Conservation (phyloP, 2,113 vertebrate species). For the Carassius auratus region DNA sequence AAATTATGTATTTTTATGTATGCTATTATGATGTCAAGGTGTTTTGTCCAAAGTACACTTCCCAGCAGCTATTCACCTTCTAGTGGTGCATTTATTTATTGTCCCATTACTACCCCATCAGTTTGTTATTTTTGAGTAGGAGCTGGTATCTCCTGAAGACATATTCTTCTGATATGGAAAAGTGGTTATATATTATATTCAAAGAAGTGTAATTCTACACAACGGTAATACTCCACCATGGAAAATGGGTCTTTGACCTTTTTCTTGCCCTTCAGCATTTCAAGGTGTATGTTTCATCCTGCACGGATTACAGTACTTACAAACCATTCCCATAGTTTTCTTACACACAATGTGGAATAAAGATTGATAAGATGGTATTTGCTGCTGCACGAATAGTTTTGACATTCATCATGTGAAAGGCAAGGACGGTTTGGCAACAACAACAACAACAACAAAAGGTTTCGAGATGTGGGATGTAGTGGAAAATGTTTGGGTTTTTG, state of each 20-base stretch:
- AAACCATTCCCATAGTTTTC: not conserved
- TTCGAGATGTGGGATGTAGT: not conserved
- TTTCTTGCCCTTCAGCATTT: slow-evolving; percentile 17
- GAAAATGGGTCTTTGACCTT: not conserved
- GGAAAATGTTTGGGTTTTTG: not conserved
- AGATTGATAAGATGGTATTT: slow-evolving; percentile 2
- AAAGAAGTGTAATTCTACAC: slow-evolving; percentile 4
- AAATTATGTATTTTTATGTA: not conserved
- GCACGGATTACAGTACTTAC: not conserved
- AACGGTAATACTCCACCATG: not conserved
- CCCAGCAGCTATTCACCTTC: not conserved
- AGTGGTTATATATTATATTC: not conserved
- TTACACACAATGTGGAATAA: not conserved
- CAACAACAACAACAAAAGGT: not conserved
- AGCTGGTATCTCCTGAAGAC: not conserved
- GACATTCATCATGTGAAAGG: not conserved
- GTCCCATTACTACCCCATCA: not conserved
- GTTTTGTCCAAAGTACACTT: not conserved
- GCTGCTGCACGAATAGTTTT: not conserved
- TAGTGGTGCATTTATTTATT: not conserved
- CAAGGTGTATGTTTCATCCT: not conserved
- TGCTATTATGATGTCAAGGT: not conserved
- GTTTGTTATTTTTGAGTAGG: not conserved
- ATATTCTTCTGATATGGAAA: not conserved
- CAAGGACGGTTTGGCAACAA: not conserved